These are phyloP conservation scores for Erinaceus europaeus DNA, from an alignment of 2,113 vertebrate species.

Conservation along the genomic window DNA sequence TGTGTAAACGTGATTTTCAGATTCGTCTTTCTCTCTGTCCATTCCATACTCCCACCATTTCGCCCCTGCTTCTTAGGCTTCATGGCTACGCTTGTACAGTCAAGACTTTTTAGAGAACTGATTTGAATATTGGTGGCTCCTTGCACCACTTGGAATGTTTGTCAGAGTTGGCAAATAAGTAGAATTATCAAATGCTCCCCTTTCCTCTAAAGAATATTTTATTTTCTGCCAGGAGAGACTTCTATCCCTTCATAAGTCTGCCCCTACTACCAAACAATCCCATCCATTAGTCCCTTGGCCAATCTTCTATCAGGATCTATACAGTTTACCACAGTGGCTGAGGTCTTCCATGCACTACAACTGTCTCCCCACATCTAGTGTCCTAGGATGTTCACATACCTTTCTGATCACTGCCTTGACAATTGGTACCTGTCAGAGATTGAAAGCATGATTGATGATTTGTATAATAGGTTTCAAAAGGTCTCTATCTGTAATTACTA, in stretches of 20 bases:
- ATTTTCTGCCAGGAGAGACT: neutral
- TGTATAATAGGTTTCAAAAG: slow-evolving; percentile 2
- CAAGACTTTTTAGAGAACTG: neutral
- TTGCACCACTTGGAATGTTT: neutral
- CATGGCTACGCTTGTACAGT: too few species aligned
- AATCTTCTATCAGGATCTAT: neutral
- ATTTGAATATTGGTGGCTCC: neutral
- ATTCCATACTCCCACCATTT: neutral
- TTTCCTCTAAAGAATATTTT: neutral
- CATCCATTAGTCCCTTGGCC: neutral
- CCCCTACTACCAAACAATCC: neutral
- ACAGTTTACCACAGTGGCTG: neutral
- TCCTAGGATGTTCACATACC: neutral
- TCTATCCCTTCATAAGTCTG: neutral
- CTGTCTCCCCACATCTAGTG: neutral
- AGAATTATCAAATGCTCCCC: neutral
- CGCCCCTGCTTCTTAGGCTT: neutral
- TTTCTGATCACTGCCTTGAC: neutral
- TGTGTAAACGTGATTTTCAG: neutral
- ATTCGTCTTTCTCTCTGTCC: neutral
- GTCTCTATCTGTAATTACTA: neutral
- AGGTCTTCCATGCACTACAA: neutral
- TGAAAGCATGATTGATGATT: neutral
- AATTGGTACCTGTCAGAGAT: neutral
- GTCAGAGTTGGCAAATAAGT: neutral